These are phyloP conservation scores for Panthera leo DNA, from an alignment of 2,113 vertebrate genomes.

Conservation along the genomic window DNA sequence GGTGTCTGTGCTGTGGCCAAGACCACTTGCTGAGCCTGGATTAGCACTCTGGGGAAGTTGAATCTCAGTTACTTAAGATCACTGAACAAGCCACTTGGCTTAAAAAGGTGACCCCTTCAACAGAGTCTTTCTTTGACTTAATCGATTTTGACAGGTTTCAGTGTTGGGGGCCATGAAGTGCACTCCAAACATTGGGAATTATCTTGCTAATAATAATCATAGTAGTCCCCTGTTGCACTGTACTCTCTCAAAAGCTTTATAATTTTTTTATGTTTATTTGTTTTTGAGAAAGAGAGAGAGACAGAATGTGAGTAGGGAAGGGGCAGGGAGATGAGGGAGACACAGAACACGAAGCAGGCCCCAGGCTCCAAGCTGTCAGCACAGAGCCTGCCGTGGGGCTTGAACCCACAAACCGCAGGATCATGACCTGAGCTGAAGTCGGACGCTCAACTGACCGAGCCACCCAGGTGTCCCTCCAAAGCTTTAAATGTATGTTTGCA, in stretches of 20 bases:
- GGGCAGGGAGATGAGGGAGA: too few relatives aligned
- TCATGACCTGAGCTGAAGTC: too few relatives aligned
- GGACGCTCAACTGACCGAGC: too few relatives aligned
- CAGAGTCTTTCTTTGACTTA: neutral
- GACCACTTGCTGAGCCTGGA: neutral
- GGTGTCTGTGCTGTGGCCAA: neutral
- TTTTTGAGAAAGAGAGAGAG: too few relatives aligned
- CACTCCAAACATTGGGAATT: neutral
- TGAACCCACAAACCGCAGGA: too few relatives aligned
- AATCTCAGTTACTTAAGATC: neutral
- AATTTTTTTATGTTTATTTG: too few relatives aligned
- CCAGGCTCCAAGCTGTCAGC: too few relatives aligned
- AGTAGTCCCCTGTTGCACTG: neutral
- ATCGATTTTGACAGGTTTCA: neutral
- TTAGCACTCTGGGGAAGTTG: too few relatives aligned
- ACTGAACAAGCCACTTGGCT: neutral
- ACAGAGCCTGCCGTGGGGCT: too few relatives aligned
- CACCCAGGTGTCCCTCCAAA: neutral
- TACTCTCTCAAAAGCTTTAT: neutral
- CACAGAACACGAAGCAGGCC: too few relatives aligned
- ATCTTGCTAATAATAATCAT: neutral
- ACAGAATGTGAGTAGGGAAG: too few relatives aligned
- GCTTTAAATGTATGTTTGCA: neutral
- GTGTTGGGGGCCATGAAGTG: neutral
- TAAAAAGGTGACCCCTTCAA: neutral